These are phyloP conservation scores for Drosophila mercatorum DNA, from an alignment of 2,888 invertebrate genomes.

Conservation along the genomic window DNA sequence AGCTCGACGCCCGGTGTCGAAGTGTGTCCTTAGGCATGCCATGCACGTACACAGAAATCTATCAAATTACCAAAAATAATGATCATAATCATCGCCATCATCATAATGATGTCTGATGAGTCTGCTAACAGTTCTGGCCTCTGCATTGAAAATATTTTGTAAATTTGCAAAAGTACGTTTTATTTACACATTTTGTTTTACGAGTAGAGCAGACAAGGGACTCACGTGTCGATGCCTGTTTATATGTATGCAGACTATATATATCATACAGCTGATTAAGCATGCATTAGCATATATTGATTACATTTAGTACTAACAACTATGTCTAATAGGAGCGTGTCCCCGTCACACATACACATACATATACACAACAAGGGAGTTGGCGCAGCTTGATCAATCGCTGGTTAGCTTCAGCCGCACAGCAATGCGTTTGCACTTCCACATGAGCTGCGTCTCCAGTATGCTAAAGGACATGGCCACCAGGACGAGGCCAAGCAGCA, in stretches of 20 bases:
- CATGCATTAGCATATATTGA: slow-evolving; percentile 43
- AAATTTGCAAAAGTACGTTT: slow-evolving; percentile 72
- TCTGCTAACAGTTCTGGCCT: neutral
- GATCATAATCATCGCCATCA: slow-evolving; percentile 8
- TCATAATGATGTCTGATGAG: neutral
- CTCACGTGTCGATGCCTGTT: slow-evolving; percentile 34
- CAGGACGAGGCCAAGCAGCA: slow-evolving; percentile 91
- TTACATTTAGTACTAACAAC: slow-evolving; percentile 32
- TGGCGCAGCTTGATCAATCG: slow-evolving; percentile 84
- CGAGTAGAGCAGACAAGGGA: slow-evolving; percentile 47
- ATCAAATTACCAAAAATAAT: slow-evolving; percentile 46
- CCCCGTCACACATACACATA: slow-evolving; percentile 44
- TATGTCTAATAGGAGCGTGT: slow-evolving; percentile 57
- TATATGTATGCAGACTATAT: slow-evolving; percentile 13
- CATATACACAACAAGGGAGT: slow-evolving; percentile 49
- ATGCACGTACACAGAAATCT: slow-evolving; percentile 41
- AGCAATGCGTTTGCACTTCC: slow-evolving; percentile 90
- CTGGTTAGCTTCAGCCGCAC: slow-evolving; percentile 88
- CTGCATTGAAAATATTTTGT: slow-evolving; percentile 29
- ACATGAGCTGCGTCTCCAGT: slow-evolving; percentile 91
- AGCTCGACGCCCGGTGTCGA: slow-evolving; percentile 45
- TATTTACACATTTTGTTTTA: slow-evolving; percentile 70
- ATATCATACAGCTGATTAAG: slow-evolving; percentile 58
- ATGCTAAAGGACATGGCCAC: slow-evolving; percentile 94
- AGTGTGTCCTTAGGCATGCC: slow-evolving; percentile 18